phyloP scores from a whole-genome alignment of 2,888 invertebrate genomes.

The Fragum fragum region DNA sequence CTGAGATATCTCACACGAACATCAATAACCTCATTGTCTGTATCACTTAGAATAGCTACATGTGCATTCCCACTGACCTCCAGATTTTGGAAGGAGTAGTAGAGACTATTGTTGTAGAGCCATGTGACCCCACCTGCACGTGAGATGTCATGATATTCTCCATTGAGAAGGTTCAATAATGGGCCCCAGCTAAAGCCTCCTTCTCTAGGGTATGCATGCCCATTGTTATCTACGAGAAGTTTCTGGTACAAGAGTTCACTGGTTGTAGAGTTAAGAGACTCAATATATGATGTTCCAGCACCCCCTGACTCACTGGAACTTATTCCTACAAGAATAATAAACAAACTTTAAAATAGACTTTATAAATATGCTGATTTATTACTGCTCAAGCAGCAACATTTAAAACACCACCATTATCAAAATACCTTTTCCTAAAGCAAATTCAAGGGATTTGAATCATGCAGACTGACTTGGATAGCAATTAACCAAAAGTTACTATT shows the following conservation, averaged over 20 bases:
- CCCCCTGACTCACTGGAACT: conserved; percentile 75
- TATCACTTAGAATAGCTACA: conserved; percentile 77
- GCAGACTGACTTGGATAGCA: no score
- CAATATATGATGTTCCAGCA: conserved; percentile 77
- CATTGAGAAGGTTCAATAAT: conserved; percentile 72
- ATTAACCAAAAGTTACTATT: no score
- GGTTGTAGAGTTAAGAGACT: conserved; percentile 48
- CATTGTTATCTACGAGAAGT: conserved; percentile 74
- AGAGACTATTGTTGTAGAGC: conserved; percentile 64
- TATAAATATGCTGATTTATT: no score
- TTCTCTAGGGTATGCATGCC: conserved; percentile 72
- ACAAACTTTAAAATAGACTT: no score
- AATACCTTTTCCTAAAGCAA: no score
- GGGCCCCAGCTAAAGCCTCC: conserved; percentile 39
- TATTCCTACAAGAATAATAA: conserved; percentile 50
- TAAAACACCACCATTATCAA: no score
- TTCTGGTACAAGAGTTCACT: conserved; percentile 53
- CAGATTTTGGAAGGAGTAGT: conserved; percentile 69
- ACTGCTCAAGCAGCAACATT: no score
- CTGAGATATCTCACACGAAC: conserved; percentile 60
- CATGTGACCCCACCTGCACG: conserved; percentile 77
- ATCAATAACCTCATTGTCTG: conserved; percentile 54
- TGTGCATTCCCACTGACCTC: conserved; percentile 76
- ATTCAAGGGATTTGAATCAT: no score
- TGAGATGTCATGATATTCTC: conserved; percentile 70